Evolutionary conservation across 2,888 invertebrate species (phyloP), one percentile per base, ranked within the genome.

Genomic region (Chaetogeoica ovagalla): DNA sequence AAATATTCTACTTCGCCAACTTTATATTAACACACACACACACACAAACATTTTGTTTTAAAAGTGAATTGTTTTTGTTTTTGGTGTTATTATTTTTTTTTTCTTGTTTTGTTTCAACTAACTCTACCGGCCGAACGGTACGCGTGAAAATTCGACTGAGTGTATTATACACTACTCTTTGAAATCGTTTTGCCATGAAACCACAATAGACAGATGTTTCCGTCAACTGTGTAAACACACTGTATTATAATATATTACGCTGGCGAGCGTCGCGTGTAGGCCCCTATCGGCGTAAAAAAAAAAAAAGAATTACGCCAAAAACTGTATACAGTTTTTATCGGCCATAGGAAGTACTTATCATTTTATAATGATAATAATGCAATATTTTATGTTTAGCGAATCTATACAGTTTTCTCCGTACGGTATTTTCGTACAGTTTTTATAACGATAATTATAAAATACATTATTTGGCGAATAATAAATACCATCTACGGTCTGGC

Each of bases 211-310:
- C 79, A 79, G 79, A 70, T 79, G 79, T 79, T 79, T 79, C 79
- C 57, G 79, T 79, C 79, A 79, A 79, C 79, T 79, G 79, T 79
- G 79, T 55, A 70, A 79, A 79, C 55, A 79, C 1, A 79, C 1
- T n/a, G 48, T 71, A 71, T 19, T n/a, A 69, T n/a, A 30, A 15
- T 57, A 60, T 62, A 69, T 70, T 43, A 79, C 71, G 70, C 70
- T 71, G 79, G 79, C 79, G 70, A 79, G 71, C 79, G 63, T 63
- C 23, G 62, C 30, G 9, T 63, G 37, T 57, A 23, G 71, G 71
- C 79, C 79, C 79, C 79, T 79, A 79, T 79, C 79, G 57, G 52
- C 6, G 19, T 63, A 37, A 65, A 70, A 70, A 79, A 73, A 76
- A 66, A 65, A 70, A 70, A 79, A 73, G 68, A 66, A 37, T 23